Evolutionary conservation across 2,888 invertebrate genomes (phyloP), one percentile per base, ranked within the genome.

Genomic region (Laothoe populi): DNA sequence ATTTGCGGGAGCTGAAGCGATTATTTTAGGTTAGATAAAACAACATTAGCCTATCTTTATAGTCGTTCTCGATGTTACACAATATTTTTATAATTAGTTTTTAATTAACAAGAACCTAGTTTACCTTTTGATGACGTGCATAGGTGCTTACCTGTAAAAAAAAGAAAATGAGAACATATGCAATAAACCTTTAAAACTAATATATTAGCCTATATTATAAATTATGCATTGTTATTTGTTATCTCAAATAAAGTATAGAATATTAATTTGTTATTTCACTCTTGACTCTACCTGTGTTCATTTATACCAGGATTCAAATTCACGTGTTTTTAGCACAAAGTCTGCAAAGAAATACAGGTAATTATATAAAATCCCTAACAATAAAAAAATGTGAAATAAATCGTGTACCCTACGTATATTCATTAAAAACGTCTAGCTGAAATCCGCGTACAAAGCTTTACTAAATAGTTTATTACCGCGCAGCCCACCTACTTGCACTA

Each of bases 1-100:
- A 21, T 53, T 53, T 53, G 53, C 16, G 53, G 53, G 24, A 10
- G 10, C 10, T n/a, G 24, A 4, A 19, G 19, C 53, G 19, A 31
- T 31, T 49, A 31, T 53, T 53, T 53, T 53, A 53, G 35, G 19
- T 53, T 19, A 35, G 53, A 35, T 35, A 35, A 35, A 53, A 48
- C 42, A 42, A 40, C 23, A 46, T 31, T 48, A 26, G 24, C 24
- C 24, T 13, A 48, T 48, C 0, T 8, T 8, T 16, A 31, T 35
- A 53, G 19, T 31, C 19, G 19, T 19, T 31, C 31, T 53, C 31
- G 1, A 24, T 5, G 13, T 2, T 24, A 24, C 7, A n/a, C 35
- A 1, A 10, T 31, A n/a, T 11, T 53, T 2, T 5, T 19, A 19
- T 1, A 4, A n/a, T 35, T 38, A 31, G 26, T 4, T 35, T 16